phyloP scores from a whole-genome alignment of 2,888 invertebrate species.

The Idaea biselata region DNA sequence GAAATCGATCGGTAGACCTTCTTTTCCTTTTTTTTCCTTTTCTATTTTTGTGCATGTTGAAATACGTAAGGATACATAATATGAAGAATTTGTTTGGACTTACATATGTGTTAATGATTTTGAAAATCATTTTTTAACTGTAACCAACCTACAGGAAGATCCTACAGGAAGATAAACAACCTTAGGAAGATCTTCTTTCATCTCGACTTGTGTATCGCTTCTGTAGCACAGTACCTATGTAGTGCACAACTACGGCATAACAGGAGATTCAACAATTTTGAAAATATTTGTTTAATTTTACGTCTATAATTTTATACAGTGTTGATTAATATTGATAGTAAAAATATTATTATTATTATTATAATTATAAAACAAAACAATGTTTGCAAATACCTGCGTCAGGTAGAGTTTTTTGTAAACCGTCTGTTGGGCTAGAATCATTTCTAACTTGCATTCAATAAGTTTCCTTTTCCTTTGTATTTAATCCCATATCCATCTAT shows the following conservation, averaged over 20 bases:
- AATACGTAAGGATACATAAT: background rate
- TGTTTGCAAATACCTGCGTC: background rate
- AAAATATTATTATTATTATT: background rate
- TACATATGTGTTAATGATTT: too few relatives aligned
- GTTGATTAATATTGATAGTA: too few relatives aligned
- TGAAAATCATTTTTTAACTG: too few relatives aligned
- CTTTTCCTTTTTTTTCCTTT: conserved; percentile 30
- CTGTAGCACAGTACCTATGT: too few relatives aligned
- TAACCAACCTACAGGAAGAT: too few relatives aligned
- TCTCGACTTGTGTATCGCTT: too few relatives aligned
- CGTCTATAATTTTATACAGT: background rate
- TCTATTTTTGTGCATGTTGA: conserved; percentile 36
- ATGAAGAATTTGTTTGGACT: background rate
- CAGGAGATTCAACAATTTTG: too few relatives aligned
- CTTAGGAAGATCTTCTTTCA: too few relatives aligned
- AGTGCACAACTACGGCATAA: too few relatives aligned
- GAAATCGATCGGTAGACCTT: conserved; percentile 50
- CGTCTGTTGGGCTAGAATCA: background rate
- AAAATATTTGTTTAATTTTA: background rate
- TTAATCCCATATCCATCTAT: background rate
- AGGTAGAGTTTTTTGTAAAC: background rate
- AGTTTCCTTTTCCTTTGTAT: background rate
- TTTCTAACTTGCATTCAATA: background rate
- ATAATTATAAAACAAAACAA: background rate
- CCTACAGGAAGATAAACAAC: too few relatives aligned